Conservation (phyloP, 2,113 vertebrate genomes). For the Castor canadensis region DNA sequence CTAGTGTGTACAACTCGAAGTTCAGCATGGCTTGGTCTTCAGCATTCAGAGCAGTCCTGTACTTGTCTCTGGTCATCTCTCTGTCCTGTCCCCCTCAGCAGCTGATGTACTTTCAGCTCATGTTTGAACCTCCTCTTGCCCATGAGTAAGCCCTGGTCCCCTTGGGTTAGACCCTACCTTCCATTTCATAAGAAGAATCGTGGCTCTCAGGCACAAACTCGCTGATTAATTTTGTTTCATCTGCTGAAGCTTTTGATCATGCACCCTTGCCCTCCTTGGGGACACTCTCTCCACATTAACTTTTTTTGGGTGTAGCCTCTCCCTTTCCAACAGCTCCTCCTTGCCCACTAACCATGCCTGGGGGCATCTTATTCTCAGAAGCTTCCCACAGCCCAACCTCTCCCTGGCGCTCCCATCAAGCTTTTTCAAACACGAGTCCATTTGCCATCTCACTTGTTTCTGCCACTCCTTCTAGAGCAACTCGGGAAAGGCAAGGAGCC, state of each 20-base stretch:
- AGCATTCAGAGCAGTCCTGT: not conserved
- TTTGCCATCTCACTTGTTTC: not conserved
- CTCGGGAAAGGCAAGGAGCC: not conserved
- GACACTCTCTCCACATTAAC: conserved; percentile 46
- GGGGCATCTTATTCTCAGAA: not conserved
- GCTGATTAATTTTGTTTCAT: conserved; percentile 75
- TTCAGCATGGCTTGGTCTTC: not conserved
- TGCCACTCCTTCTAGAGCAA: not conserved
- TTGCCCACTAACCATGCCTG: not conserved
- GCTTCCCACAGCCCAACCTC: not conserved
- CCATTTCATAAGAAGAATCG: conserved; percentile 46
- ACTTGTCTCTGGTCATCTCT: not conserved
- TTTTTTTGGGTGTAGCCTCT: conserved; percentile 12
- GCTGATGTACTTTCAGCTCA: not conserved
- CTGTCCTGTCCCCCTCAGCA: not conserved
- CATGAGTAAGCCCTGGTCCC: not conserved
- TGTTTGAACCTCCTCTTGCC: not conserved
- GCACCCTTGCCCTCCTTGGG: conserved; percentile 40
- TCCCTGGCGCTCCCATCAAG: not conserved
- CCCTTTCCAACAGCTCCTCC: not conserved
- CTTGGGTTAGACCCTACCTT: conserved; percentile 28
- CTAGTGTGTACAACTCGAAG: too few relatives aligned
- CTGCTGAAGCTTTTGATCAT: conserved; percentile 61
- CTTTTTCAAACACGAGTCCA: not conserved
- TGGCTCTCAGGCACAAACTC: conserved; percentile 47